Percentiles rank a stretch among this genome's conserved stretches.
Evolutionary conservation across 2,797 vertebrate species (phyloP).

Genomic region (Peromyscus aztecus): DNA sequence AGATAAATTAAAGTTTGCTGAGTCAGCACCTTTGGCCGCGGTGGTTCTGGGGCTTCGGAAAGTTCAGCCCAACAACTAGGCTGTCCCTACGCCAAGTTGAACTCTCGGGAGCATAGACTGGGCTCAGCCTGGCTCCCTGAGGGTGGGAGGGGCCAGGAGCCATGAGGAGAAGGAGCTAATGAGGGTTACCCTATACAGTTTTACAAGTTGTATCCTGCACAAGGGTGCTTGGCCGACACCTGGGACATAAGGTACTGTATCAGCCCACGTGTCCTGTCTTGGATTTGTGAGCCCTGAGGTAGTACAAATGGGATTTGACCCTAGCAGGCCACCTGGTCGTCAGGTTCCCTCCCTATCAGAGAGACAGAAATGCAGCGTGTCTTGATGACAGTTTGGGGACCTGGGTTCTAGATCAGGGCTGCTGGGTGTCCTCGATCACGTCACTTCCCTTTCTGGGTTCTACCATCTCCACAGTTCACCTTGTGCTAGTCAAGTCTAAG

Average conservation of each 20-base stretch:
- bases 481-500: neutral
- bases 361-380: neutral
- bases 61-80: neutral
- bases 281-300: neutral
- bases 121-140: neutral
- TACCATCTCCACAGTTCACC: neutral
- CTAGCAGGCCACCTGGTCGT: neutral
- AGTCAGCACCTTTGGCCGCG: conserved; percentile 75
- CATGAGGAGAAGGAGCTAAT: neutral
- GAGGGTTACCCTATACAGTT: neutral
- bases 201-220: neutral
- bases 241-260: neutral
- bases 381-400: neutral
- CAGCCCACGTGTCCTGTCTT: fast-evolving
- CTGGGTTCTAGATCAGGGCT: neutral
- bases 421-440: neutral
- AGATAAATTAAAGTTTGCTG: conserved; percentile 85
- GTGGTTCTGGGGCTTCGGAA: conserved; percentile 5
- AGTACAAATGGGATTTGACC: no score
- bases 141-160: neutral
- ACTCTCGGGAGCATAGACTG: neutral
- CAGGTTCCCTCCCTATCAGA: neutral
- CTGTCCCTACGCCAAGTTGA: neutral
- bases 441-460: neutral
- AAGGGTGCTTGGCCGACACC: neutral